Evolutionary conservation across 2,113 vertebrate species (phyloP).

Genomic region (Poeciliopsis retropinna): DNA sequence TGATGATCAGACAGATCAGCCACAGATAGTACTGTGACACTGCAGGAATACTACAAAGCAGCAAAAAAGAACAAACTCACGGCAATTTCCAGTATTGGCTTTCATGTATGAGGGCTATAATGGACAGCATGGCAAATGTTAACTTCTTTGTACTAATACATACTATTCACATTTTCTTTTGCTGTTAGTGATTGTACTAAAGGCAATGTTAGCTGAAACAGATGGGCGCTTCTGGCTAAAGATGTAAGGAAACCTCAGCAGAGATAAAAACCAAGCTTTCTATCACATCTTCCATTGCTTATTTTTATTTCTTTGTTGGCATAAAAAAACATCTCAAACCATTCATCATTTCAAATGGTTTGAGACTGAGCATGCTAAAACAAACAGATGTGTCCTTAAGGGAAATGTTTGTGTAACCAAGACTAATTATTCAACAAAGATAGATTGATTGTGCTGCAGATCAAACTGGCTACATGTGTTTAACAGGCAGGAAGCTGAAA

Average conservation of each 20-base stretch:
- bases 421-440: conserved; percentile 55
- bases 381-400: conserved; percentile 20
- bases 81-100: neutral
- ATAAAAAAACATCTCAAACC: conserved; percentile 31
- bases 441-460: conserved; percentile 40
- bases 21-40: neutral
- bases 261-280: conserved; percentile 19
- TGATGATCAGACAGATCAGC: neutral
- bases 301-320: conserved; percentile 40
- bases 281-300: conserved; percentile 35
- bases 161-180: conserved; percentile 9
- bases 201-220: conserved; percentile 1
- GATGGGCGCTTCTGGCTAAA: conserved; percentile 12
- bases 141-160: neutral
- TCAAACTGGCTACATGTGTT: conserved; percentile 41
- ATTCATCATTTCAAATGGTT: conserved; percentile 1
- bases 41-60: neutral
- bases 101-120: neutral
- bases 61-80: neutral
- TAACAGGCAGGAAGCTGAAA: conserved; percentile 36
- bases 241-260: conserved; percentile 15
- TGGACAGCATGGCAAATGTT: neutral
- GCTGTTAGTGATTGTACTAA: conserved; percentile 3
- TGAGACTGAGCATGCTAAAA: conserved; percentile 28
- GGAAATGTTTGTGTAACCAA: conserved; percentile 32